phyloP scores from a whole-genome alignment of 2,888 invertebrate species.

The Teleiodes luculella region DNA sequence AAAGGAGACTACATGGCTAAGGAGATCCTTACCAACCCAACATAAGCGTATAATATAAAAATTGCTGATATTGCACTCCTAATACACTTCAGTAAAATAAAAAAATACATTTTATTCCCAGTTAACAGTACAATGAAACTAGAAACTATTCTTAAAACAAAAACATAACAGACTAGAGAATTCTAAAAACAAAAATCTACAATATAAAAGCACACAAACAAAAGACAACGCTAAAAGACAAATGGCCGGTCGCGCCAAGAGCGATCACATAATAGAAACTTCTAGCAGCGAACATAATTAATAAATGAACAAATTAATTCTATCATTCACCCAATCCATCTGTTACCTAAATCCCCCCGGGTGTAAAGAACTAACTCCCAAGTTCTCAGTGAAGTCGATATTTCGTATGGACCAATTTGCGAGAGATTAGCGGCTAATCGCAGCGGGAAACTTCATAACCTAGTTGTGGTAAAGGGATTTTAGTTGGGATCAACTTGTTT shows the following conservation, averaged over 20 bases:
- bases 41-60: too few relatives aligned
- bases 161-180: too few relatives aligned
- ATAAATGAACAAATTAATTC: constrained; percentile 47
- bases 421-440: constrained; percentile 14
- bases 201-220: not conserved
- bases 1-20: too few relatives aligned
- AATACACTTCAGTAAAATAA: too few relatives aligned
- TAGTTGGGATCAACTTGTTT: not conserved
- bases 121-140: too few relatives aligned
- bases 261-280: not conserved
- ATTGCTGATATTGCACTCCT: too few relatives aligned
- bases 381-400: constrained; percentile 41
- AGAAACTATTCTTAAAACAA: too few relatives aligned
- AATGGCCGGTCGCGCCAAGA: not conserved
- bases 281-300: constrained; percentile 7
- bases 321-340: constrained; percentile 53
- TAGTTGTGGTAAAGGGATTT: not conserved
- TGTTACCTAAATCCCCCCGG: constrained; percentile 48
- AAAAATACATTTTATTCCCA: too few relatives aligned
- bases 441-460: not conserved
- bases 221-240: not conserved
- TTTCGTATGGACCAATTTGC: constrained; percentile 21
- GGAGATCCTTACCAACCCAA: too few relatives aligned
- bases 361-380: constrained; percentile 49
- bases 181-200: not conserved